Evolutionary conservation across 2,797 vertebrate species (phyloP).

Genomic region (Vipera latastei): DNA sequence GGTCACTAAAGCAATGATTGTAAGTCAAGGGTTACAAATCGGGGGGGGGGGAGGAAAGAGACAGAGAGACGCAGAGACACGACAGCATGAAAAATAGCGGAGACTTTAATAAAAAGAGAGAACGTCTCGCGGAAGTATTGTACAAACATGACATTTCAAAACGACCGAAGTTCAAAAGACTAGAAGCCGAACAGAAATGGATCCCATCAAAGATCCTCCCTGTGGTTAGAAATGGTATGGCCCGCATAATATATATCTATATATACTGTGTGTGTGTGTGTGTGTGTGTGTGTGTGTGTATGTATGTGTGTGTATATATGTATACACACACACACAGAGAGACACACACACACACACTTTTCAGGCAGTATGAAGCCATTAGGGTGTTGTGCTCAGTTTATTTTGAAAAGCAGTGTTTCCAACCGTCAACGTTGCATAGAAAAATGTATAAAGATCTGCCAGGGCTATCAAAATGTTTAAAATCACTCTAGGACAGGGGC

Average conservation of each 20-base stretch:
- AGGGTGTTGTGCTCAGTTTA: not conserved
- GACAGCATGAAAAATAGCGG: not conserved
- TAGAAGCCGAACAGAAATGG: not conserved
- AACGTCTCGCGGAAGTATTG: not conserved
- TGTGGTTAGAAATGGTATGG: not conserved
- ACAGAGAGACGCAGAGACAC: not conserved
- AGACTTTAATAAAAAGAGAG: not conserved
- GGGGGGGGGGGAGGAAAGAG: too few relatives aligned
- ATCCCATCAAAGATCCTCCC: not conserved
- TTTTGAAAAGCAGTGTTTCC: not conserved
- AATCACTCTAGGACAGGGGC: not conserved
- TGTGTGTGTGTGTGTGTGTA: too few relatives aligned
- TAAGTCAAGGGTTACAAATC: not conserved
- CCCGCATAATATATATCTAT: not conserved
- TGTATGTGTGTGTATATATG: rapidly evolving
- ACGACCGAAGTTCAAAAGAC: not conserved
- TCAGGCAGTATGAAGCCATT: not conserved
- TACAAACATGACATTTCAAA: not conserved
- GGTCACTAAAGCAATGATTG: not conserved
- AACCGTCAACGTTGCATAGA: not conserved
- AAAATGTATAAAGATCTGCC: not conserved
- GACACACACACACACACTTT: too few relatives aligned
- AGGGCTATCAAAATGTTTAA: not conserved
- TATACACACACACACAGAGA: too few relatives aligned
- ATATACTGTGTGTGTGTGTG: not conserved